Evolutionary conservation across 2,113 vertebrate genomes (phyloP).

Genomic region (Empidonax traillii): DNA sequence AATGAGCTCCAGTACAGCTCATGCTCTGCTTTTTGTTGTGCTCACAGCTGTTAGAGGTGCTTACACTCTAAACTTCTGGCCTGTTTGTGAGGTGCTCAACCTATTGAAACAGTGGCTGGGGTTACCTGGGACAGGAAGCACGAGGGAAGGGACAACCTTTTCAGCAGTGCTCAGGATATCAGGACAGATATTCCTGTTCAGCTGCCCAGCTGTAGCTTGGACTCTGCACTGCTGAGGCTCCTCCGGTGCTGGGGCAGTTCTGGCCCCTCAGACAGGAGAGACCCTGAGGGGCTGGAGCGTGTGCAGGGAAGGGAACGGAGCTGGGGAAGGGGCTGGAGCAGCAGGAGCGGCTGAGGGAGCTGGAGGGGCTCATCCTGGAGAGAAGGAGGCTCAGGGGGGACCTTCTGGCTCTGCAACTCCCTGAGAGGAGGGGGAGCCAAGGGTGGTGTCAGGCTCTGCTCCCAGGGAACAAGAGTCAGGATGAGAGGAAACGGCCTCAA

Average conservation of each 20-base stretch:
- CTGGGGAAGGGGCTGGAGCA: neutral
- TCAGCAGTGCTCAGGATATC: too few species aligned
- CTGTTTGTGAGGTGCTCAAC: neutral
- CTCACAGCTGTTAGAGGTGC: neutral
- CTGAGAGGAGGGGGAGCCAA: neutral
- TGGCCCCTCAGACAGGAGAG: rapidly evolving
- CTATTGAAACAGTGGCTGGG: neutral
- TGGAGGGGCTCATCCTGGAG: neutral
- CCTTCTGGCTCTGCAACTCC: neutral
- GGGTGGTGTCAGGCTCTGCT: neutral
- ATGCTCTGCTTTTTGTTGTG: neutral
- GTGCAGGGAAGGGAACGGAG: neutral
- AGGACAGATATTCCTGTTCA: neutral
- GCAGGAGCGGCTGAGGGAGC: neutral
- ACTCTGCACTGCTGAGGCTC: neutral
- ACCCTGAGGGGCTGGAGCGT: rapidly evolving
- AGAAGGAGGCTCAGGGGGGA: neutral
- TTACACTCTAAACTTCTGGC: neutral
- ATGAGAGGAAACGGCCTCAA: neutral
- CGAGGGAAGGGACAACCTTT: neutral
- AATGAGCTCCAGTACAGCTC: neutral
- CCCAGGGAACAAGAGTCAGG: neutral
- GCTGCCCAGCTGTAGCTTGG: neutral
- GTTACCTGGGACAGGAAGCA: neutral
- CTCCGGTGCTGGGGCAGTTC: neutral